phyloP scores from a whole-genome alignment of 2,113 vertebrate species.

The Oenanthe oenanthe region DNA sequence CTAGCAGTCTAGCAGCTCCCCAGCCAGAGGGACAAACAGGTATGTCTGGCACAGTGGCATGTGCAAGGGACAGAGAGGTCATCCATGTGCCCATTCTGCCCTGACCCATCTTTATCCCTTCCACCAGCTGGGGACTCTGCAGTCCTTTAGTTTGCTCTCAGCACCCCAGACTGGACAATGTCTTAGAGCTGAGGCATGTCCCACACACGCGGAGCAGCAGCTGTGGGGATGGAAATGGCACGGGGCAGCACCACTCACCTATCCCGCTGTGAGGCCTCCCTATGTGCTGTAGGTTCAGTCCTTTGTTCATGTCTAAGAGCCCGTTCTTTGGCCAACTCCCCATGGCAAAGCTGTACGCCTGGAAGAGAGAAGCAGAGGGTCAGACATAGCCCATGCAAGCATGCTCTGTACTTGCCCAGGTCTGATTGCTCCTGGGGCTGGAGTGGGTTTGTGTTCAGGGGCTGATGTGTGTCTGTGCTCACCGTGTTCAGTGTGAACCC shows the following conservation, averaged over 20 bases:
- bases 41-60: not conserved
- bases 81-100: not conserved
- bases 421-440: not conserved
- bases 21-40: not conserved
- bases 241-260: slow-evolving; percentile 70
- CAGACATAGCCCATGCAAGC: slow-evolving; percentile 36
- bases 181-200: not conserved
- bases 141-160: not conserved
- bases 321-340: slow-evolving; percentile 86
- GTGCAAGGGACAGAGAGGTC: not conserved
- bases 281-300: slow-evolving; percentile 85
- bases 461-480: rapidly evolving
- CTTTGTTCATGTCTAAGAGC: slow-evolving; percentile 87
- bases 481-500: rapidly evolving
- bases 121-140: not conserved
- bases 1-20: not conserved
- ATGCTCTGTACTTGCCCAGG: not conserved
- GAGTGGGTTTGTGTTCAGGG: rapidly evolving
- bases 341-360: slow-evolving; percentile 87
- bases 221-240: not conserved
- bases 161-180: not conserved
- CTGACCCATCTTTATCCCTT: not conserved
- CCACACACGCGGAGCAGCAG: rapidly evolving
- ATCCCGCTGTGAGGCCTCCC: slow-evolving; percentile 87
- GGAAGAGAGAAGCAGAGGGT: slow-evolving; percentile 75